These are phyloP conservation scores for Siderastrea radians DNA, from an alignment of 92 coral and sea anemone genomes.

Conservation along the genomic window DNA sequence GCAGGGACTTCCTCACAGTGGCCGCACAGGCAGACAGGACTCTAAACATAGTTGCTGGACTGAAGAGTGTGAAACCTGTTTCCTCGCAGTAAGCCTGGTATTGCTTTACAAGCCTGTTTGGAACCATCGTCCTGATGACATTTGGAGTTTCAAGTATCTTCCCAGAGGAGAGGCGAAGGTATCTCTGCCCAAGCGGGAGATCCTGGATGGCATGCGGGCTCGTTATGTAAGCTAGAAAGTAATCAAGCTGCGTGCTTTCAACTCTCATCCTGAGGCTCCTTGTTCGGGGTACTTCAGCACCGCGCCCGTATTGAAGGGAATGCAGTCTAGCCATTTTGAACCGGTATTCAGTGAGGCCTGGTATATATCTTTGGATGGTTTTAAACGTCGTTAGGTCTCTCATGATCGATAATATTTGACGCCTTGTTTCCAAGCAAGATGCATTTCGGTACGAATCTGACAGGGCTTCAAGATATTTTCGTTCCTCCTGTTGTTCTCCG, in stretches of 20 bases:
- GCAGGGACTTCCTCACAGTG: no score
- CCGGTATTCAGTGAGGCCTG: slow-evolving; percentile 42
- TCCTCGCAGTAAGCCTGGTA: slow-evolving; percentile 39
- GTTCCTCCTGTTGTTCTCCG: slow-evolving; percentile 46
- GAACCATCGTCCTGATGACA: slow-evolving; percentile 21
- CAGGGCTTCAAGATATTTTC: slow-evolving; percentile 49
- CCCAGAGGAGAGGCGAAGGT: slow-evolving; percentile 7
- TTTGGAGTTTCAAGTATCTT: slow-evolving; percentile 8
- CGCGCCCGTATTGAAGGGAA: slow-evolving; percentile 14
- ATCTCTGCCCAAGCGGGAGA: slow-evolving; percentile 4
- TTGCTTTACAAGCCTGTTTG: slow-evolving; percentile 30
- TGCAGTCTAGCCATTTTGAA: slow-evolving; percentile 31
- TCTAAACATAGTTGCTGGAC: no score
- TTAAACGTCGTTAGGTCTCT: slow-evolving; percentile 18
- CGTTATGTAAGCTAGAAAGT: slow-evolving; percentile 7
- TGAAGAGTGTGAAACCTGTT: slow-evolving; percentile 20
- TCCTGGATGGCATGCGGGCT: background rate
- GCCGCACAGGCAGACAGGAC: no score
- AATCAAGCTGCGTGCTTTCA: slow-evolving; percentile 26
- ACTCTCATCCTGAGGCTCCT: slow-evolving; percentile 34
- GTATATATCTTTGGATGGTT: slow-evolving; percentile 10
- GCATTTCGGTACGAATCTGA: slow-evolving; percentile 51
- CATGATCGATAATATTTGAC: slow-evolving; percentile 16
- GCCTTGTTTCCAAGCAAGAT: slow-evolving; percentile 31
- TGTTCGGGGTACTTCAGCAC: slow-evolving; percentile 16